phyloP scores from a whole-genome alignment of 2,888 invertebrate species.

The Syrista parreyssii region DNA sequence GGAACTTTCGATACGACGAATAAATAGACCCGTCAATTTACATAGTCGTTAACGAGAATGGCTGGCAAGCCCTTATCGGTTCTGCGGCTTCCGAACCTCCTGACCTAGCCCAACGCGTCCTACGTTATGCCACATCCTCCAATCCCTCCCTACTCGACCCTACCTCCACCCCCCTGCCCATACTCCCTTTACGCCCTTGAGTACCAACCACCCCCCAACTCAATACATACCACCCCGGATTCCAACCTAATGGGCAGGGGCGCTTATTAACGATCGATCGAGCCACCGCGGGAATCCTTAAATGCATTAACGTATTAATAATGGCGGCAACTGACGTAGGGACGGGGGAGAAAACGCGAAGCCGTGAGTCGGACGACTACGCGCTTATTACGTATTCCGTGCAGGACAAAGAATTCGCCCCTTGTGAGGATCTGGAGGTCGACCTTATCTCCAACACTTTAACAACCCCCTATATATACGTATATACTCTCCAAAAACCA shows the following conservation, averaged over 20 bases:
- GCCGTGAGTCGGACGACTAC: not conserved
- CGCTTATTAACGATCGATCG: slow-evolving; percentile 51
- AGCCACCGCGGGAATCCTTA: slow-evolving; percentile 33
- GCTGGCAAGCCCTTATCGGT: slow-evolving; percentile 59
- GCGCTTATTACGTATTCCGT: not conserved
- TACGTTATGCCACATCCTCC: slow-evolving; percentile 26
- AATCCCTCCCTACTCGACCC: not conserved
- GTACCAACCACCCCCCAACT: slow-evolving; percentile 20
- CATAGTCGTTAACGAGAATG: slow-evolving; percentile 59
- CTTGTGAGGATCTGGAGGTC: not conserved
- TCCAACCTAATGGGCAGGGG: slow-evolving; percentile 26
- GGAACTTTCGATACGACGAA: slow-evolving; percentile 50
- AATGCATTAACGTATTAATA: slow-evolving; percentile 31
- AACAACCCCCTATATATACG: not conserved
- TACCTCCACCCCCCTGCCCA: too few relatives aligned
- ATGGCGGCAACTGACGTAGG: slow-evolving; percentile 11
- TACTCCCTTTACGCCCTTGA: slow-evolving; percentile 18
- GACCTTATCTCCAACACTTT: not conserved
- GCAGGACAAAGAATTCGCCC: not conserved
- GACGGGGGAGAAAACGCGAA: not conserved
- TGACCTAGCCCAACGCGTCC: slow-evolving; percentile 53
- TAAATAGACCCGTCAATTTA: slow-evolving; percentile 63
- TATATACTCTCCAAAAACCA: not conserved
- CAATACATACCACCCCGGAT: slow-evolving; percentile 27
- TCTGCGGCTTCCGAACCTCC: slow-evolving; percentile 48